Conservation (phyloP, 2,113 vertebrate species). For the Grammomys surdaster region DNA sequence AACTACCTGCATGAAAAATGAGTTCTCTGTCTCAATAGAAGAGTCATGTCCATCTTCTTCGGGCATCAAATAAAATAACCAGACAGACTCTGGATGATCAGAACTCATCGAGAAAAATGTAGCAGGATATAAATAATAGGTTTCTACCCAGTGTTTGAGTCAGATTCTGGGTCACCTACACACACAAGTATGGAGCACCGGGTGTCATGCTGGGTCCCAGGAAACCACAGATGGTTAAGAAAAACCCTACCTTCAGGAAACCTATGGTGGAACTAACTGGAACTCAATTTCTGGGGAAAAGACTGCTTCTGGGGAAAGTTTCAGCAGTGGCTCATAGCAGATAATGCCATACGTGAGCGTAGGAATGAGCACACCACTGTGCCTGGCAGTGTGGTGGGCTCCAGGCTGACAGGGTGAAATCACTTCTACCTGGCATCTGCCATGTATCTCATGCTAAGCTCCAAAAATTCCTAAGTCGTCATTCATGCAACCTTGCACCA, state of each 20-base stretch:
- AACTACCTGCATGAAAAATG: constrained; percentile 19
- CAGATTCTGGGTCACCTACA: background rate
- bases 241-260: background rate
- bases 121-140: background rate
- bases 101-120: background rate
- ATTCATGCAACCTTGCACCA: background rate
- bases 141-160: background rate
- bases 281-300: background rate
- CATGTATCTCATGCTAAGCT: background rate
- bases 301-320: background rate
- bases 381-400: background rate
- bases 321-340: background rate
- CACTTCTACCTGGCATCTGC: background rate
- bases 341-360: background rate
- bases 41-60: constrained; percentile 60
- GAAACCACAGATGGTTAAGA: background rate
- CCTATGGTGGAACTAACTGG: background rate
- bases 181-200: rapidly evolving
- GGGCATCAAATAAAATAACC: constrained; percentile 1
- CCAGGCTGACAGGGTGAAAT: background rate
- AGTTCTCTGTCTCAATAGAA: background rate
- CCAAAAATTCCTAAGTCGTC: background rate
- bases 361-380: background rate
- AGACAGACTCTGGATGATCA: background rate
- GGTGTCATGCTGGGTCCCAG: background rate